Conservation (phyloP, 2,888 invertebrate genomes). For the Caenorhabditis sinica region DNA sequence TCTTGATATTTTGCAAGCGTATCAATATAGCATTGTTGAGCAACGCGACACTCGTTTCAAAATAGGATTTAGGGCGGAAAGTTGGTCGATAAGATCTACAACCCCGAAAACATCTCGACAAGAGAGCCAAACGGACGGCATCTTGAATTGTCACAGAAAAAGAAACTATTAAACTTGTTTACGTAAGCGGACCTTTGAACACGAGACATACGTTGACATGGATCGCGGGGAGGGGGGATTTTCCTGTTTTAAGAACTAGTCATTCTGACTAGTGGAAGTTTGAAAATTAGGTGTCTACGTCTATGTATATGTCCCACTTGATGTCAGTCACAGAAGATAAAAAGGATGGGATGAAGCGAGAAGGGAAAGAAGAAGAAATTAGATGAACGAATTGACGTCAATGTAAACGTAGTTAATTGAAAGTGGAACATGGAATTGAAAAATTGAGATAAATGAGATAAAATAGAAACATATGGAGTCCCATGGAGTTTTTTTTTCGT, state of each 20-base stretch:
- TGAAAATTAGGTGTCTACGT: slow-evolving; percentile 32
- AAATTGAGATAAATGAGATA: slow-evolving; percentile 33
- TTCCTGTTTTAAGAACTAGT: background rate
- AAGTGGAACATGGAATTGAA: slow-evolving; percentile 29
- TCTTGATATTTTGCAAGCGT: background rate
- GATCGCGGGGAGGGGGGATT: slow-evolving; percentile 26
- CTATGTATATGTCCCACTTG: background rate
- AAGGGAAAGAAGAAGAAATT: slow-evolving; percentile 3
- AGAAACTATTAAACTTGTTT: slow-evolving; percentile 46
- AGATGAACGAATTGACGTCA: slow-evolving; percentile 35
- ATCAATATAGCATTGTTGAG: background rate
- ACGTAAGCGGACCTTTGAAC: slow-evolving; percentile 39
- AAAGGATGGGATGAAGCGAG: background rate
- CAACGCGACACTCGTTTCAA: background rate
- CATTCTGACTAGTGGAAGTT: slow-evolving; percentile 5
- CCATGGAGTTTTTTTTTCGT: background rate
- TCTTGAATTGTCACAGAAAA: slow-evolving; percentile 29
- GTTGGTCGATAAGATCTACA: slow-evolving; percentile 16
- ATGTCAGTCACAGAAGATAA: slow-evolving; percentile 32
- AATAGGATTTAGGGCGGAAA: slow-evolving; percentile 8
- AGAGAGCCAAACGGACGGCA: slow-evolving; percentile 18
- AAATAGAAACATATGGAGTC: slow-evolving; percentile 22
- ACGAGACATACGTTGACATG: slow-evolving; percentile 44
- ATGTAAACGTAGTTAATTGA: slow-evolving; percentile 19
- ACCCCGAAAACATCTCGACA: slow-evolving; percentile 23